Evolutionary conservation across 2,113 vertebrate genomes (phyloP), one percentile per base, ranked within the genome.

Genomic region (Spea bombifrons): DNA sequence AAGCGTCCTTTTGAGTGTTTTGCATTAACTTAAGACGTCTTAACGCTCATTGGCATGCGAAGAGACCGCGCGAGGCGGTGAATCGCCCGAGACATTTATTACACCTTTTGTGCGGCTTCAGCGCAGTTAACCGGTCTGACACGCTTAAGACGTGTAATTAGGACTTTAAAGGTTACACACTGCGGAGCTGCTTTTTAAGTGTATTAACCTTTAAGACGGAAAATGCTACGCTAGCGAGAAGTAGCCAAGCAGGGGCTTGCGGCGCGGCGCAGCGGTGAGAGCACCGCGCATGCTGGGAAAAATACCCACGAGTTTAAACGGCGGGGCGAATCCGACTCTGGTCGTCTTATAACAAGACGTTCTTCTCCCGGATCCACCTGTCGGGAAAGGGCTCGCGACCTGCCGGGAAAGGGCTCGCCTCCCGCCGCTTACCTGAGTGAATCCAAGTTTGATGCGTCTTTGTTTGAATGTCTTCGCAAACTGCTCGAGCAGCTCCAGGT

Each of bases 381-480:
- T 9, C 2, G 0, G 7, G 10, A 83, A 30, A 30, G 30, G 30
- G 1, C 30, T 30, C 1, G 30, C 30, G 30, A 16, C 76, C 59
- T 17, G 61, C 59, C 4, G 8, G 61, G 53, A 8, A 16, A 61
- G 61, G 13, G 9, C 49, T 63, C 8, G 0, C 47, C 65, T 15
- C 15, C 8, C 44, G 0, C 0, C 59, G 50, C 52, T 52, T 45
- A 98, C 97, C 97, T 99, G 97, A 90, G 97, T 99, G 90, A 99
- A 99, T 88, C 97, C 97, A 86, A 99, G 95, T 93, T 99, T 99
- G 90, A 99, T 99, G 83, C 97, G 94, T 90, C 97, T 96, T 91
- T 99, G 97, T 92, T 99, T 99, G 91, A 99, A 99, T 86, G 96
- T 98, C 92, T 99, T 99, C 87, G 97, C 97, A 92, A 99, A 99